Conservation (phyloP, 64 coral and sea anemone genomes). For the Stichodactyla helianthus region DNA sequence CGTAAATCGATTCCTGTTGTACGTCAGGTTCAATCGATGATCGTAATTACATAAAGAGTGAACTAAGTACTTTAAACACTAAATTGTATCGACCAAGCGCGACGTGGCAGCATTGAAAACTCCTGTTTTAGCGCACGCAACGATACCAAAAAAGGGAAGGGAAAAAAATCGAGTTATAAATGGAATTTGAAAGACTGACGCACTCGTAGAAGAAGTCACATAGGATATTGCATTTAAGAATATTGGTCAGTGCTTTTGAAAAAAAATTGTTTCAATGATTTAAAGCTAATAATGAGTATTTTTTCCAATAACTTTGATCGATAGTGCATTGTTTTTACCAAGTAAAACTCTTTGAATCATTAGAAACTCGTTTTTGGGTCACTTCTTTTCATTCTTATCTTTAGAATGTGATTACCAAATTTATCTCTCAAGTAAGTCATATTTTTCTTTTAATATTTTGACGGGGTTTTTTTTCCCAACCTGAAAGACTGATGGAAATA, state of each 20-base stretch:
- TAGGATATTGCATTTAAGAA: no score
- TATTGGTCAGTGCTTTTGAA: no score
- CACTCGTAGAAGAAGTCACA: no score
- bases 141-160: no score
- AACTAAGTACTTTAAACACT: neutral
- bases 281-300: no score
- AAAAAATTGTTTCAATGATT: no score
- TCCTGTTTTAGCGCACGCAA: neutral
- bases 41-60: neutral
- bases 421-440: neutral
- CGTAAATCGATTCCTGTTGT: neutral
- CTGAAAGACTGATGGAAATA: neutral
- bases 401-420: neutral
- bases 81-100: neutral
- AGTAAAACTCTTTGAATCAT: neutral
- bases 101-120: neutral
- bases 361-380: neutral
- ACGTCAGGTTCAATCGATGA: neutral
- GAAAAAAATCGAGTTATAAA: no score
- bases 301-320: neutral
- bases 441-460: neutral
- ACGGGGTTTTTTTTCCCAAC: neutral
- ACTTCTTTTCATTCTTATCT: neutral
- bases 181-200: no score
- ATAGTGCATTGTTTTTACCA: neutral